Conservation (phyloP, 37 sponge, comb jelly and placozoan species). For the Haliclona indistincta region DNA sequence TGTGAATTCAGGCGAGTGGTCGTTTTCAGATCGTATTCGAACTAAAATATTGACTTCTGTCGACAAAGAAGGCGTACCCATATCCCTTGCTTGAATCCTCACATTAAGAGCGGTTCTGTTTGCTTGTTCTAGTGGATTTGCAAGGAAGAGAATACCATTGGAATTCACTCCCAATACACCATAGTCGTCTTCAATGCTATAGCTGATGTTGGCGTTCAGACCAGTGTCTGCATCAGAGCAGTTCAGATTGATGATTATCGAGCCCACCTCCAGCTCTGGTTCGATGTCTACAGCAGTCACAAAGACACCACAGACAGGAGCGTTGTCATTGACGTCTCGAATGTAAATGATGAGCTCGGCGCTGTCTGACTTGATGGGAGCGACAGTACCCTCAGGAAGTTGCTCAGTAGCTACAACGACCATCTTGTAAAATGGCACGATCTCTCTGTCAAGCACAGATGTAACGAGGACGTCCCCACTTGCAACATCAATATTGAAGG, state of each 20-base stretch:
- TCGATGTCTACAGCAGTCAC: not conserved
- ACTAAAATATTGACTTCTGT: constrained; percentile 27
- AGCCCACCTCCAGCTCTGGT: constrained; percentile 9
- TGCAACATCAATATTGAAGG: constrained; percentile 29
- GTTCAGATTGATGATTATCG: constrained; percentile 20
- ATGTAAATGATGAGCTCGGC: constrained; percentile 36
- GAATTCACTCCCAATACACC: constrained; percentile 25
- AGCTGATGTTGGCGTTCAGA: constrained; percentile 33
- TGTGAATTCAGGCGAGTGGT: constrained; percentile 30
- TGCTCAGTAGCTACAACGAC: constrained; percentile 53
- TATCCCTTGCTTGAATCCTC: constrained; percentile 31
- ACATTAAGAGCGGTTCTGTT: constrained; percentile 15
- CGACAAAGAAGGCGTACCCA: constrained; percentile 23
- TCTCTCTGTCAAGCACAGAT: constrained; percentile 55
- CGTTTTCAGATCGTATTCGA: no score
- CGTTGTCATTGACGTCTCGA: constrained; percentile 71
- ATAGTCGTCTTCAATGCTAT: constrained; percentile 32
- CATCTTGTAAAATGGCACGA: constrained; percentile 27
- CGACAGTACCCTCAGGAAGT: not conserved
- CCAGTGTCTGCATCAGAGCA: constrained; percentile 61
- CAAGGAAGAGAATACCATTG: constrained; percentile 1
- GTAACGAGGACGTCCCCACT: constrained; percentile 26
- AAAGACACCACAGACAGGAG: constrained; percentile 32
- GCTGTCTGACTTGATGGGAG: constrained; percentile 26
- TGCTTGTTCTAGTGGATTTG: constrained; percentile 4